phyloP scores from a whole-genome alignment of 2,113 vertebrate genomes.

The Orthonyx spaldingii region DNA sequence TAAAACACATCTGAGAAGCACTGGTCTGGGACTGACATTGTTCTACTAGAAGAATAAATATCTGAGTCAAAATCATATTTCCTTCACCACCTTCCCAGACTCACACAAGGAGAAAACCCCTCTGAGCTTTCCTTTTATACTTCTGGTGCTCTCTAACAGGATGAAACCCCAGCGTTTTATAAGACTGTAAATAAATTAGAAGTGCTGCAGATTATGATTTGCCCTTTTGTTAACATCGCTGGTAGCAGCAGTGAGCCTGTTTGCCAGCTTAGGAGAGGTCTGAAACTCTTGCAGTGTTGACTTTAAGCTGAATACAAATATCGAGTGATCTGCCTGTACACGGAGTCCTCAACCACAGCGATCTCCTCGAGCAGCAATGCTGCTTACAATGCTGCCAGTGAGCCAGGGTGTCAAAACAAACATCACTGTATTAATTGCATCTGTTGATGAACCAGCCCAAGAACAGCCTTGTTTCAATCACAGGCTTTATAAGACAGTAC shows the following conservation, averaged over 20 bases:
- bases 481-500: constrained; percentile 3
- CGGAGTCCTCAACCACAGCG: not conserved
- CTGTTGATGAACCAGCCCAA: not conserved
- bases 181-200: not conserved
- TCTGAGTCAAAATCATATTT: constrained; percentile 44
- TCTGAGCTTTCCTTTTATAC: not conserved
- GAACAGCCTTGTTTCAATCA: constrained; percentile 1
- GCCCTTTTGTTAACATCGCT: not conserved
- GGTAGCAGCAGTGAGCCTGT: not conserved
- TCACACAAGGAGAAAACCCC: constrained; percentile 54
- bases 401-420: constrained; percentile 26
- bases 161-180: not conserved
- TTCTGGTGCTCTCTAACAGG: not conserved
- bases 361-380: not conserved
- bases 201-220: not conserved
- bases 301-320: not conserved
- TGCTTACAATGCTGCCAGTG: constrained; percentile 25
- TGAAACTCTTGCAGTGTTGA: not conserved
- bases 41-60: constrained; percentile 61
- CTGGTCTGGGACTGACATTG: constrained; percentile 46
- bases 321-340: not conserved
- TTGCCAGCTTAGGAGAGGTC: not conserved
- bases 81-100: constrained; percentile 51
- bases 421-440: constrained; percentile 17
- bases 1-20: constrained; percentile 15